These are phyloP conservation scores for Narcine bancroftii DNA, from an alignment of 2,113 vertebrate species.

Conservation along the genomic window DNA sequence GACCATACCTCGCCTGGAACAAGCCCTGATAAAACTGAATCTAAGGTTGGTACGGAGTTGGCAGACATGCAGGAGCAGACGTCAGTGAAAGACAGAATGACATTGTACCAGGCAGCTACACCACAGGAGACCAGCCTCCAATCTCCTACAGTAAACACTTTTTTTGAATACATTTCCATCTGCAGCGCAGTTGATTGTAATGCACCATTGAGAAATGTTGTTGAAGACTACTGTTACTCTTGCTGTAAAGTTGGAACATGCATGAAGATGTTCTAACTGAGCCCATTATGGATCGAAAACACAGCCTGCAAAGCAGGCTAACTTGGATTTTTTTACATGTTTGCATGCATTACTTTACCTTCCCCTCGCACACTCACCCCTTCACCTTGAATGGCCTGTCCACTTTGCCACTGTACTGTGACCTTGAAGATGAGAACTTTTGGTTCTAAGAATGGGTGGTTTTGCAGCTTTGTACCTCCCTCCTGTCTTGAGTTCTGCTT, in stretches of 20 bases:
- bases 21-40: constrained; percentile 35
- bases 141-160: constrained; percentile 17
- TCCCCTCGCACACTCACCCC: not conserved
- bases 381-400: not conserved
- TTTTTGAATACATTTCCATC: constrained; percentile 29
- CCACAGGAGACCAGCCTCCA: constrained; percentile 45
- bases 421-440: not conserved
- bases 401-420: not conserved
- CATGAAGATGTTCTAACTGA: not conserved
- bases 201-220: constrained; percentile 11
- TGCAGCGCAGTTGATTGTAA: constrained; percentile 10
- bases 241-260: not conserved
- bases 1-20: constrained; percentile 19
- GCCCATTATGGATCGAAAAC: not conserved
- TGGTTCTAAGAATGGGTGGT: not conserved
- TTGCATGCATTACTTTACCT: not conserved
- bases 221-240: constrained; percentile 12
- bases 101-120: constrained; percentile 85
- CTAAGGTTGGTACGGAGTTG: constrained; percentile 48
- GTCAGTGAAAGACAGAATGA: constrained; percentile 83
- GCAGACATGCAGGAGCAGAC: constrained; percentile 67
- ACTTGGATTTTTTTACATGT: not conserved
- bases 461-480: not conserved
- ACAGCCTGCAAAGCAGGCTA: not conserved
- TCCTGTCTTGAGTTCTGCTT: not conserved